Conservation (phyloP, 2,797 vertebrate genomes). For the Phyllotis vaccarum region DNA sequence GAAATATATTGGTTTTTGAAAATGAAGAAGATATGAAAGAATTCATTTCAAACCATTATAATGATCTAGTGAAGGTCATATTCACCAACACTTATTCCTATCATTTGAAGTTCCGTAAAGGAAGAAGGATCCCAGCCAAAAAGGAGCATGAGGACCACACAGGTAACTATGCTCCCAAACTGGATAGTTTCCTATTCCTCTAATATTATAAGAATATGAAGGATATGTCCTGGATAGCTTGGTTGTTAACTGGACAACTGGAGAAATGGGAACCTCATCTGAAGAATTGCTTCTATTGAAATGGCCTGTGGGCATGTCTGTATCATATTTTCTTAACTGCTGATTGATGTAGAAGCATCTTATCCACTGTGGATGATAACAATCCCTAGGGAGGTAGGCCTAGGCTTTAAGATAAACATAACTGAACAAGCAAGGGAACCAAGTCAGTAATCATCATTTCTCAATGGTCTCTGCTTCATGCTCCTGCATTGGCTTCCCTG, state of each 20-base stretch:
- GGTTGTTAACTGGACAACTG: background rate
- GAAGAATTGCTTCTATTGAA: too few species aligned
- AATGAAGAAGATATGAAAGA: background rate
- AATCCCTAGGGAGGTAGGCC: background rate
- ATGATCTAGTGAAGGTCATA: background rate
- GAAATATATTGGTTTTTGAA: background rate
- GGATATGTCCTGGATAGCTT: background rate
- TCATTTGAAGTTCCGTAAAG: background rate
- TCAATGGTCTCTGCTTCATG: background rate
- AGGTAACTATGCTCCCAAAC: background rate
- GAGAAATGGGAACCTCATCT: background rate
- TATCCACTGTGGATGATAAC: background rate
- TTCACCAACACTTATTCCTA: slow-evolving; percentile 5
- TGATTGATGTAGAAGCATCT: background rate
- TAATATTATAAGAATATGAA: background rate
- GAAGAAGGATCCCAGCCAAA: background rate
- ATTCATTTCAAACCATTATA: background rate
- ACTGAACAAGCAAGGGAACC: background rate
- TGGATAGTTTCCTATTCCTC: background rate
- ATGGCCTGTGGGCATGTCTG: background rate
- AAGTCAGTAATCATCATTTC: background rate
- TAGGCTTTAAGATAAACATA: background rate
- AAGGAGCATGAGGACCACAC: background rate
- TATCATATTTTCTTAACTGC: background rate
- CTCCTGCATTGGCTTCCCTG: background rate